phyloP scores from a whole-genome alignment of 2,113 vertebrate genomes.

The Rousettus leschenaultii region DNA sequence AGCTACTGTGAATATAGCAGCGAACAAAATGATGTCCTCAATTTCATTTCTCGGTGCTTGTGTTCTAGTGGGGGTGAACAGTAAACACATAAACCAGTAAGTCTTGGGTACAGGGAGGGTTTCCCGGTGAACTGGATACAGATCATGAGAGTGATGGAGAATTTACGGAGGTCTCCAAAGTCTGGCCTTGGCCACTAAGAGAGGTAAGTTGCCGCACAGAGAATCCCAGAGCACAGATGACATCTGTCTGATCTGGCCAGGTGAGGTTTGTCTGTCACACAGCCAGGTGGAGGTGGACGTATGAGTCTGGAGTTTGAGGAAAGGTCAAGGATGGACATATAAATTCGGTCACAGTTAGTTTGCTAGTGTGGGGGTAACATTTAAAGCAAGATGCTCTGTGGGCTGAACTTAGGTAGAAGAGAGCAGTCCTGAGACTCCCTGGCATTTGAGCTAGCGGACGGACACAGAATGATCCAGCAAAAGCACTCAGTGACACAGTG shows the following conservation, averaged over 20 bases:
- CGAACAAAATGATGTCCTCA: not conserved
- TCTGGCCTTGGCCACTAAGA: not conserved
- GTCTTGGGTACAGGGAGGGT: not conserved
- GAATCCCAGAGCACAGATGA: fast-evolving
- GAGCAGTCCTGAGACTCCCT: not conserved
- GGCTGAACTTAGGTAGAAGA: not conserved
- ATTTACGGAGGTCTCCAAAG: not conserved
- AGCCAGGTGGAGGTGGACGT: not conserved
- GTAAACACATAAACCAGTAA: not conserved
- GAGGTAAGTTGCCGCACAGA: not conserved
- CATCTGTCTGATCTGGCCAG: not conserved
- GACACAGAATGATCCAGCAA: too few species aligned
- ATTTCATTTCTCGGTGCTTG: not conserved
- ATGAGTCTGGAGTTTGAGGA: not conserved
- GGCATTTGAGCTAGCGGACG: not conserved
- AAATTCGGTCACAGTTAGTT: not conserved
- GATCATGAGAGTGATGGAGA: not conserved
- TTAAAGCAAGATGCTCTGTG: not conserved
- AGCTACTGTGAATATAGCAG: not conserved
- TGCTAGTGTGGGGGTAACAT: too few species aligned
- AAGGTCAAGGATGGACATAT: not conserved
- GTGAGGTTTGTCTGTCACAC: not conserved
- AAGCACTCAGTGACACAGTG: not conserved
- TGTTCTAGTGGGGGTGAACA: not conserved
- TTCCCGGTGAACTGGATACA: not conserved